phyloP scores from a whole-genome alignment of 2,888 invertebrate genomes.

The Odontocerum albicorne region DNA sequence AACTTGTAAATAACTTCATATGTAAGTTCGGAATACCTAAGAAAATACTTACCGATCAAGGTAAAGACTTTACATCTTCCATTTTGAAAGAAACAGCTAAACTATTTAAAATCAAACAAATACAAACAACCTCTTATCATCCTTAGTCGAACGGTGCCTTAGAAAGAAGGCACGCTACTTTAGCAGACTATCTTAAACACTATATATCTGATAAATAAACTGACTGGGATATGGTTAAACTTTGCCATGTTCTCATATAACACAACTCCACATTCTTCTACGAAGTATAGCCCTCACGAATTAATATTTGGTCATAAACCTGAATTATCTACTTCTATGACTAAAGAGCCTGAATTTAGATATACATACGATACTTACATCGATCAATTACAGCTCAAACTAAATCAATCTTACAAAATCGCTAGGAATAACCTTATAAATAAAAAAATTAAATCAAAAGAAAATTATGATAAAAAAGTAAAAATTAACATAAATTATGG shows the following conservation, averaged over 20 bases:
- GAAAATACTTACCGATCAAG: slow-evolving; percentile 57
- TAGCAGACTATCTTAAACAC: slow-evolving; percentile 40
- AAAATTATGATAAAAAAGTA: slow-evolving; percentile 34
- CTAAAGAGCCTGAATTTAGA: slow-evolving; percentile 36
- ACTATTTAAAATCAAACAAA: slow-evolving; percentile 40
- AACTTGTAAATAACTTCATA: slow-evolving; percentile 36
- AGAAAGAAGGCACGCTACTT: slow-evolving; percentile 41
- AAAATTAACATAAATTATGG: slow-evolving; percentile 28
- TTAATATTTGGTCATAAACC: slow-evolving; percentile 38
- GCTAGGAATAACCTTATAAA: slow-evolving; percentile 37
- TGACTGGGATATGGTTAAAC: slow-evolving; percentile 41
- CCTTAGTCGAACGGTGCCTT: slow-evolving; percentile 40
- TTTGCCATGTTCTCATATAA: slow-evolving; percentile 40
- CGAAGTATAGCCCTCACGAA: slow-evolving; percentile 40
- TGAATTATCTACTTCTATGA: slow-evolving; percentile 35
- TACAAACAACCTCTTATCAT: slow-evolving; percentile 40
- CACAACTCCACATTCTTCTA: slow-evolving; percentile 38
- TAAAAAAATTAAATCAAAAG: slow-evolving; percentile 37
- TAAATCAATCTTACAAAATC: slow-evolving; percentile 37
- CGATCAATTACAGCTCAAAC: slow-evolving; percentile 26
- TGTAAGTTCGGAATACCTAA: slow-evolving; percentile 43
- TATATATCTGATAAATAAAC: slow-evolving; percentile 38
- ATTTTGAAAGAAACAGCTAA: slow-evolving; percentile 39
- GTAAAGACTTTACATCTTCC: slow-evolving; percentile 48
- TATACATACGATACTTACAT: slow-evolving; percentile 39